Conservation (phyloP, 2,113 vertebrate genomes). For the Gymnobelideus leadbeateri region DNA sequence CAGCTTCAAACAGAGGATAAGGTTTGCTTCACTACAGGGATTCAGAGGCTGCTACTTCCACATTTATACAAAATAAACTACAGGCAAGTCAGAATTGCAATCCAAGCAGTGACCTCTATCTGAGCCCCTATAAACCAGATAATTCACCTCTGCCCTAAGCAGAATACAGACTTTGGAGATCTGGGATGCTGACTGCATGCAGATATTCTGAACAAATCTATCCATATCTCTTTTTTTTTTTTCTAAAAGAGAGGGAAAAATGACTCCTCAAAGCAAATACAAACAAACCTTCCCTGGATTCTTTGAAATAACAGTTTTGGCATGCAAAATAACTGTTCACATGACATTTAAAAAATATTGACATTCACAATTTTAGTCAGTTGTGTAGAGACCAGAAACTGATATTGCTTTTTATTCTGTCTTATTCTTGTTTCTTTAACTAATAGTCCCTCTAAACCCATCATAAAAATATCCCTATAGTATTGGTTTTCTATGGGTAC, state of each 20-base stretch:
- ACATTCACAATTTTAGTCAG: conserved; percentile 28
- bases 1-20: conserved; percentile 77
- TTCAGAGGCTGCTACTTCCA: conserved; percentile 71
- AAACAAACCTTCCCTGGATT: conserved; percentile 42
- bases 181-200: conserved; percentile 32
- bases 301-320: conserved; percentile 49
- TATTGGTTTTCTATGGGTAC: conserved; percentile 51
- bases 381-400: background rate
- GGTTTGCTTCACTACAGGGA: conserved; percentile 69
- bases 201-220: conserved; percentile 60
- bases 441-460: background rate
- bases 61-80: conserved; percentile 79
- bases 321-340: conserved; percentile 30
- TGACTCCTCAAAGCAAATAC: conserved; percentile 23
- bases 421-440: background rate
- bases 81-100: conserved; percentile 72
- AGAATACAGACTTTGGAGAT: conserved; percentile 53
- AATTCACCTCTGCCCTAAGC: conserved; percentile 76
- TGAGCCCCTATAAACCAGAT: conserved; percentile 76
- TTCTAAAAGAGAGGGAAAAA: background rate
- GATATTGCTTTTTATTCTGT: background rate
- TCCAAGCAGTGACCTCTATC: conserved; percentile 78
- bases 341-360: conserved; percentile 41
- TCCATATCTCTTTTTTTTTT: background rate
- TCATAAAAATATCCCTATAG: conserved; percentile 46